Conservation (phyloP, 1,140 invertebrate genomes). For the Drosophila sp. region DNA sequence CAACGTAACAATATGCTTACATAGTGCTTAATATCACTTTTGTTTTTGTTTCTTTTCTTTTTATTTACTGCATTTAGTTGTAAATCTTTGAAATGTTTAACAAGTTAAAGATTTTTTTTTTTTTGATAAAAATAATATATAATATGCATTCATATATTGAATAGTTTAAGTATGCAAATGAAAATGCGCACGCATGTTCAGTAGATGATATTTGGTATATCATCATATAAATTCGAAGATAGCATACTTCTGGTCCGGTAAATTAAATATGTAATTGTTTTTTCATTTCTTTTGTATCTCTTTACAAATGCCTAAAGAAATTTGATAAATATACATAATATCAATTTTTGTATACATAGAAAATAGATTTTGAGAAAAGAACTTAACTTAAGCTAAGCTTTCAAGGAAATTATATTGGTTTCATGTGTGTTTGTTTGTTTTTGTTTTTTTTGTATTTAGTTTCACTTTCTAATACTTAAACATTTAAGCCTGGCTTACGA, state of each 20-base stretch:
- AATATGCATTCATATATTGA: slow-evolving; percentile 45
- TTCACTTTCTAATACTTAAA: slow-evolving; percentile 70
- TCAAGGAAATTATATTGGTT: slow-evolving; percentile 66
- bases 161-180: slow-evolving; percentile 69
- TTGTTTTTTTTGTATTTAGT: slow-evolving; percentile 27
- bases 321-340: slow-evolving; percentile 71
- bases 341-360: slow-evolving; percentile 66
- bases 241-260: slow-evolving; percentile 74
- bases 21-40: slow-evolving; percentile 81
- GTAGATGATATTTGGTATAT: slow-evolving; percentile 36
- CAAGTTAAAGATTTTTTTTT: slow-evolving; percentile 56
- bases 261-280: slow-evolving; percentile 59
- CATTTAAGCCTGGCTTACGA: slow-evolving; percentile 67
- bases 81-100: slow-evolving; percentile 66
- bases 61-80: slow-evolving; percentile 35
- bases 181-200: slow-evolving; percentile 49
- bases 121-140: slow-evolving; percentile 47
- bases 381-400: slow-evolving; percentile 73
- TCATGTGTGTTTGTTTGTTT: slow-evolving; percentile 18
- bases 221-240: slow-evolving; percentile 78
- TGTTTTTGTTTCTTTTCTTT: slow-evolving; percentile 48
- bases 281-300: slow-evolving; percentile 33
- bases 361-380: slow-evolving; percentile 55
- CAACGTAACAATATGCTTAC: slow-evolving; percentile 74
- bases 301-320: slow-evolving; percentile 43